These are phyloP conservation scores for Mesembrinibis cayennensis DNA, from an alignment of 2,113 vertebrate genomes.

Conservation along the genomic window DNA sequence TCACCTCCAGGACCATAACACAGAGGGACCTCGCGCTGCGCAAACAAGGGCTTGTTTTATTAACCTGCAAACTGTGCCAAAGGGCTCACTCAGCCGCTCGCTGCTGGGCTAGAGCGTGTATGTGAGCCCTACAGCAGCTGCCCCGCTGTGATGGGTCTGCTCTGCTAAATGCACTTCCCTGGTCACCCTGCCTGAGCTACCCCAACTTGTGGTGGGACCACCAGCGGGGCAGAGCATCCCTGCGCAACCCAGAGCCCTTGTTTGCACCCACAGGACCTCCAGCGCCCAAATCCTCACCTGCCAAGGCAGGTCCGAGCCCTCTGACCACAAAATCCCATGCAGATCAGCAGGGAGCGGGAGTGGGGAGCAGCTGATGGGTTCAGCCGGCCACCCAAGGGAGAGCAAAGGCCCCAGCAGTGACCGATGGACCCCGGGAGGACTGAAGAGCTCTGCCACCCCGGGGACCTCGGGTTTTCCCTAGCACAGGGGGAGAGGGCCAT, in stretches of 20 bases:
- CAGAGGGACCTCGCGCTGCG: background rate
- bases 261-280: background rate
- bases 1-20: slow-evolving; percentile 34
- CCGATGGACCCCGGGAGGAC: fast-evolving
- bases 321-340: background rate
- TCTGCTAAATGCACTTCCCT: background rate
- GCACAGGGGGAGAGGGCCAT: background rate
- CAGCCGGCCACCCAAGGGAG: background rate
- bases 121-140: background rate
- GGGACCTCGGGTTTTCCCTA: background rate
- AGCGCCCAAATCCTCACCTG: background rate
- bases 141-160: background rate
- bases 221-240: background rate
- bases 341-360: background rate
- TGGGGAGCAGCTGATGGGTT: background rate
- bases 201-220: background rate
- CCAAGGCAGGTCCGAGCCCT: background rate
- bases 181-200: background rate
- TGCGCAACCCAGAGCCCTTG: background rate
- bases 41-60: slow-evolving; percentile 35
- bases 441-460: background rate
- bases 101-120: background rate
- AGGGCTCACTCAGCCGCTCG: fast-evolving
- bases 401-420: background rate
- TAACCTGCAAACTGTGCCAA: slow-evolving; percentile 29